Evolutionary conservation across 92 coral and sea anemone genomes (phyloP), one percentile per base, ranked within the genome.

Genomic region (Actinernus sp.): DNA sequence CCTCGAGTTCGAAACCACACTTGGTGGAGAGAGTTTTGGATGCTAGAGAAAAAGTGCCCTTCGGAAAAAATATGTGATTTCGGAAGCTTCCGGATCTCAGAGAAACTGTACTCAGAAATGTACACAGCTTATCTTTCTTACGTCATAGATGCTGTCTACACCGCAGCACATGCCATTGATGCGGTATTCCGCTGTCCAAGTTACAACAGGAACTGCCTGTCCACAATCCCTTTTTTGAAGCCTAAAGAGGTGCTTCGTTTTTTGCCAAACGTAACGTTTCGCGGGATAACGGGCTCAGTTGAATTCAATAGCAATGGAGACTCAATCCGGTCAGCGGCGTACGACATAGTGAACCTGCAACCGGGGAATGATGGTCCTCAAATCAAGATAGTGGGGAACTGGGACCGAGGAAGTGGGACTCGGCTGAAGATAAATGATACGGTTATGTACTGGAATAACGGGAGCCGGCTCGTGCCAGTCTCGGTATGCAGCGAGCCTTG

Each of bases 151-250:
- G 96, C 96, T 24, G 88, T 90, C 8, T 67, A 52, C 44, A 88
- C 85, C 24, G 83, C 80, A 44, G 96, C 96, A 71, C 83, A 75
- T 65, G 96, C 92, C 21, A 38, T 90, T 8, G 88, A 90, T 37
- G 69, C 65, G 4, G 64, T 85, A 25, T 62, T 46, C 83, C 92
- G 88, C 88, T 78, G 96, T 41, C 56, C 27, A 6, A 46, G 27
- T 19, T 23, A 33, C 1, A 30, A 36, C n/a, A 51, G 25, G 4
- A 52, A 33, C 12, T 82, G 89, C 48, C 61, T 68, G 13, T 37
- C 36, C 10, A 31, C 61, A 12, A 32, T 26, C 2, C 49, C 79
- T 20, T 39, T 63, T 58, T 4, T 83, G 19, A 63, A 16, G 11
- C 40, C 87, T 9, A 33, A n/a, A 16, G 87, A 83, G 17, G 62